phyloP scores from a whole-genome alignment of 2,797 vertebrate species.

The Halcyon badia region DNA sequence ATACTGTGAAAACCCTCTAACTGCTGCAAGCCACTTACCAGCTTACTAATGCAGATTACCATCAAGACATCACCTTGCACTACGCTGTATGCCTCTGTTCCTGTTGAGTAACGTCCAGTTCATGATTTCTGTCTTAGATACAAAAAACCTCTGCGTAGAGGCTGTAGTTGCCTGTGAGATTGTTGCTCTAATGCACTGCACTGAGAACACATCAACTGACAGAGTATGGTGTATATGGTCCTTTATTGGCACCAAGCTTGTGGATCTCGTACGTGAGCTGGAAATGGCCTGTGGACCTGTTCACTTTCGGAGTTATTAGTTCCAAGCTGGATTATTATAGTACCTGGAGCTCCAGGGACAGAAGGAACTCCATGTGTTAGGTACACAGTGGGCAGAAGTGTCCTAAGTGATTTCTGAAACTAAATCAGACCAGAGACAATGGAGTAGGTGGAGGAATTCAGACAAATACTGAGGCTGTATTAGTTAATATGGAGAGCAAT shows the following conservation, averaged over 20 bases:
- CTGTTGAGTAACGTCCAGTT: fast-evolving
- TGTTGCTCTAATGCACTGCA: background rate
- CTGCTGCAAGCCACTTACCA: constrained; percentile 40
- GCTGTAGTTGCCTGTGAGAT: too few relatives aligned
- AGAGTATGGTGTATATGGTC: background rate
- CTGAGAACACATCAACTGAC: fast-evolving
- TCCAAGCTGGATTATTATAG: background rate
- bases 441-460: background rate
- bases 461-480: background rate
- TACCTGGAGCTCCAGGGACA: background rate
- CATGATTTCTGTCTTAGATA: background rate
- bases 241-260: fast-evolving
- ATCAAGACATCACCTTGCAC: background rate
- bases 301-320: background rate
- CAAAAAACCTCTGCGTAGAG: background rate
- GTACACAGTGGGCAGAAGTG: background rate
- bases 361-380: fast-evolving
- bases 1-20: constrained; percentile 50
- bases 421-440: background rate
- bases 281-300: background rate
- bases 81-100: fast-evolving
- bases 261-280: background rate
- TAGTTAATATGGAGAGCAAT: background rate
- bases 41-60: constrained; percentile 41
- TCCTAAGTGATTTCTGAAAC: background rate